Evolutionary conservation across 2,797 vertebrate species (phyloP).

Genomic region (Cottoperca gobio): DNA sequence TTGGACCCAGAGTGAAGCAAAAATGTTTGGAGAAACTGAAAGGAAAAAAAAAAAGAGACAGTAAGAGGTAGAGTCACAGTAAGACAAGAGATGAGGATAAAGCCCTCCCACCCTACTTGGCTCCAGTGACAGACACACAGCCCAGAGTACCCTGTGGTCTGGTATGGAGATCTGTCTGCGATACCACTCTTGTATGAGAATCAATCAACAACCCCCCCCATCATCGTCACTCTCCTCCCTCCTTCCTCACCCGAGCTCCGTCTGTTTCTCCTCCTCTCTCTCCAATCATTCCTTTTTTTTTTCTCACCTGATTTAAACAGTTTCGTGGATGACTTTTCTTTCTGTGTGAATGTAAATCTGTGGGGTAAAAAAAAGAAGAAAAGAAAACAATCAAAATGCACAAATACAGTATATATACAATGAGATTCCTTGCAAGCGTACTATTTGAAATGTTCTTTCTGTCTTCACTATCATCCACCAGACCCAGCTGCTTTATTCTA

Average conservation of each 20-base stretch:
- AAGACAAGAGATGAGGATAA: slow-evolving; percentile 26
- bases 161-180: slow-evolving; percentile 73
- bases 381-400: background rate
- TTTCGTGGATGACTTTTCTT: background rate
- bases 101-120: slow-evolving; percentile 61
- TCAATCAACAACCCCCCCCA: slow-evolving; percentile 68
- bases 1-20: slow-evolving; percentile 8
- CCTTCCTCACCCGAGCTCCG: slow-evolving; percentile 39
- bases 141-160: slow-evolving; percentile 71
- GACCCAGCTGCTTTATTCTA: background rate
- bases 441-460: background rate
- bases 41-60: background rate
- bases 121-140: slow-evolving; percentile 59
- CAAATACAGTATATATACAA: background rate
- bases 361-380: background rate
- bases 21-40: background rate
- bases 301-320: slow-evolving; percentile 39
- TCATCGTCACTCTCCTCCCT: slow-evolving; percentile 67
- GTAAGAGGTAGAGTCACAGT: slow-evolving; percentile 11
- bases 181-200: slow-evolving; percentile 83
- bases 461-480: background rate
- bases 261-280: slow-evolving; percentile 48
- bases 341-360: background rate
- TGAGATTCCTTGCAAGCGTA: background rate
- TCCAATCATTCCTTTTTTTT: slow-evolving; percentile 30